These are phyloP conservation scores for Chionis minor DNA, from an alignment of 2,113 vertebrate species.

Conservation along the genomic window DNA sequence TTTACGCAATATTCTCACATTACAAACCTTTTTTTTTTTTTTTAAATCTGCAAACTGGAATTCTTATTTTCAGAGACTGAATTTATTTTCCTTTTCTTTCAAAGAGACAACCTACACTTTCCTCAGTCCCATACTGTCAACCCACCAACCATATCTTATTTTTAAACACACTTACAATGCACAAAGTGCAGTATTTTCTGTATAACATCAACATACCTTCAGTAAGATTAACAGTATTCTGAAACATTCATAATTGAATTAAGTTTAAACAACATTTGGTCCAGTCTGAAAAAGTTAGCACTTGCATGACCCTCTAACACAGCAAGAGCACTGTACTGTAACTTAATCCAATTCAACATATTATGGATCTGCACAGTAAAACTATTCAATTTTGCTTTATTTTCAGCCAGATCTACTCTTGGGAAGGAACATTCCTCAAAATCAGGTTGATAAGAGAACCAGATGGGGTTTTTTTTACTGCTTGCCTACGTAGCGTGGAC, in stretches of 20 bases:
- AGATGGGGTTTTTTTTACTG: not conserved
- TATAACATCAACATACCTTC: not conserved
- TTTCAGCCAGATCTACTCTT: not conserved
- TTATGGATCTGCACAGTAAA: not conserved
- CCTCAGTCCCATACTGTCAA: not conserved
- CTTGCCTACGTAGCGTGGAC: not conserved
- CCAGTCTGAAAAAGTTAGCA: not conserved
- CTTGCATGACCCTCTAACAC: not conserved
- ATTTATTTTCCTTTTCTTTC: not conserved
- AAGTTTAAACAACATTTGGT: not conserved
- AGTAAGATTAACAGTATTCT: not conserved
- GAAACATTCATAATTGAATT: not conserved
- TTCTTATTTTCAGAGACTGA: not conserved
- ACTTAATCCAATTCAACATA: not conserved
- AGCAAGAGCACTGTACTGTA: not conserved
- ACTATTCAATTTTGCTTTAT: not conserved
- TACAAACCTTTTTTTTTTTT: not conserved
- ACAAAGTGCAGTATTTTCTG: not conserved
- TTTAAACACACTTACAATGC: not conserved
- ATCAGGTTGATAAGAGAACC: not conserved
- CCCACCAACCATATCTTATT: not conserved
- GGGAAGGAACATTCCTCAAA: not conserved
- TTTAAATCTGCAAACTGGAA: not conserved
- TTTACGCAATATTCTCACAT: not conserved
- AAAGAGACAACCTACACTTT: not conserved